phyloP scores from a whole-genome alignment of 2,797 vertebrate genomes.

The Ambastaia sidthimunki region DNA sequence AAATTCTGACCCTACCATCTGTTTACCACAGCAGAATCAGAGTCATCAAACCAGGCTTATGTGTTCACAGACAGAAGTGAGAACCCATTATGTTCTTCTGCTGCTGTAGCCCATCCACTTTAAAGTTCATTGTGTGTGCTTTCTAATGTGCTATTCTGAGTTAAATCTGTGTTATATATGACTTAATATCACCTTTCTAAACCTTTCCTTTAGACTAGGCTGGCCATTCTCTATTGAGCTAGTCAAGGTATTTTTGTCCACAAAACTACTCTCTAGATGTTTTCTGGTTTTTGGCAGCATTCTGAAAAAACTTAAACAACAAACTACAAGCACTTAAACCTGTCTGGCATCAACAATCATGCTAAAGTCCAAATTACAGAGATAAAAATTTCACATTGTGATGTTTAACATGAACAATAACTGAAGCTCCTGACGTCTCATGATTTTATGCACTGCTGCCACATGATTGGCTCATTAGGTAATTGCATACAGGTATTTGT shows the following conservation, averaged over 20 bases:
- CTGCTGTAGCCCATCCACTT: too few relatives aligned
- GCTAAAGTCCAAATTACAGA: background rate
- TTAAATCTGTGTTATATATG: too few relatives aligned
- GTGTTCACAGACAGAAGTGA: too few relatives aligned
- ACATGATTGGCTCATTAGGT: background rate
- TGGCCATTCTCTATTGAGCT: too few relatives aligned
- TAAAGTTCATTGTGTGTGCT: too few relatives aligned
- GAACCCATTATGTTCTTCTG: too few relatives aligned
- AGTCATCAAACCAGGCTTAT: background rate
- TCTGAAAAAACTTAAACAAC: background rate
- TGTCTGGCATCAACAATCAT: background rate
- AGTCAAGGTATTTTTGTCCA: too few relatives aligned
- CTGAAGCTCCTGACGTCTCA: background rate
- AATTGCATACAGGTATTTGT: background rate
- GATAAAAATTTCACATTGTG: background rate
- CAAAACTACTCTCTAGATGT: background rate
- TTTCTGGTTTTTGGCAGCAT: background rate
- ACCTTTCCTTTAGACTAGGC: too few relatives aligned
- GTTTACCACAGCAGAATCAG: background rate
- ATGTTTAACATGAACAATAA: background rate
- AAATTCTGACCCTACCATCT: background rate
- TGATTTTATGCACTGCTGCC: background rate
- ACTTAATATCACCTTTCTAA: too few relatives aligned
- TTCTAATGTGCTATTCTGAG: too few relatives aligned
- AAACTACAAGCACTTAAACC: background rate